These are phyloP conservation scores for Pristionchus pacificus DNA, from an alignment of 1,140 invertebrate species.

Conservation along the genomic window DNA sequence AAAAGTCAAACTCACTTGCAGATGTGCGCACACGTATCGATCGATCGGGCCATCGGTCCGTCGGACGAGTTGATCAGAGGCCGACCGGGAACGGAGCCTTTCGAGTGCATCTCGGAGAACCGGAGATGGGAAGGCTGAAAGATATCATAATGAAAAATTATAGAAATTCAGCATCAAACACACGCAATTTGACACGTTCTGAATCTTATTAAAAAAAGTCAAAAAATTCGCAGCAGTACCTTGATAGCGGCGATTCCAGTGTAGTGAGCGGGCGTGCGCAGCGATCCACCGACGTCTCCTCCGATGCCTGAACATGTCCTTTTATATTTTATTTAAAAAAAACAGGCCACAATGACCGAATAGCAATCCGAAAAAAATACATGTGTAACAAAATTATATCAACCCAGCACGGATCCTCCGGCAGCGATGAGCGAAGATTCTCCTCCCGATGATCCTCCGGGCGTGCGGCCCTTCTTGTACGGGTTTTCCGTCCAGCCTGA, in stretches of 20 bases:
- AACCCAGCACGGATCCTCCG: constrained; percentile 55
- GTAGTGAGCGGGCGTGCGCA: constrained; percentile 53
- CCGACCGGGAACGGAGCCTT: constrained; percentile 29
- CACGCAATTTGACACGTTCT: too few species aligned
- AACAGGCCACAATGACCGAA: too few species aligned
- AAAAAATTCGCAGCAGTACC: constrained; percentile 4
- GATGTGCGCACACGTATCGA: constrained; percentile 21
- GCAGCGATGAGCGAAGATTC: constrained; percentile 55
- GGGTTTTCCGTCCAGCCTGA: constrained; percentile 27
- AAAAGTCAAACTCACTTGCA: too few species aligned
- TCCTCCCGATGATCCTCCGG: constrained; percentile 44
- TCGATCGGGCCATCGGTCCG: constrained; percentile 24
- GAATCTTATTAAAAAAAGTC: too few species aligned
- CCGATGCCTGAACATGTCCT: too few species aligned
- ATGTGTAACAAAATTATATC: too few species aligned
- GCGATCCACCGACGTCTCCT: constrained; percentile 57
- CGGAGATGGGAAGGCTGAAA: constrained; percentile 24
- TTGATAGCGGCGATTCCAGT: constrained; percentile 37
- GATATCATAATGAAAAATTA: background rate
- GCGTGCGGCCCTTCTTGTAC: constrained; percentile 18
- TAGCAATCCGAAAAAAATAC: too few species aligned
- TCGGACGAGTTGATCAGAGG: constrained; percentile 31
- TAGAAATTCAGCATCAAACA: too few species aligned
- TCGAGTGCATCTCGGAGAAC: constrained; percentile 20
- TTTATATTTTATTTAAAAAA: too few species aligned